Evolutionary conservation across 2,888 invertebrate genomes (phyloP), one percentile per base, ranked within the genome.

Genomic region (Herminia tarsipennalis): DNA sequence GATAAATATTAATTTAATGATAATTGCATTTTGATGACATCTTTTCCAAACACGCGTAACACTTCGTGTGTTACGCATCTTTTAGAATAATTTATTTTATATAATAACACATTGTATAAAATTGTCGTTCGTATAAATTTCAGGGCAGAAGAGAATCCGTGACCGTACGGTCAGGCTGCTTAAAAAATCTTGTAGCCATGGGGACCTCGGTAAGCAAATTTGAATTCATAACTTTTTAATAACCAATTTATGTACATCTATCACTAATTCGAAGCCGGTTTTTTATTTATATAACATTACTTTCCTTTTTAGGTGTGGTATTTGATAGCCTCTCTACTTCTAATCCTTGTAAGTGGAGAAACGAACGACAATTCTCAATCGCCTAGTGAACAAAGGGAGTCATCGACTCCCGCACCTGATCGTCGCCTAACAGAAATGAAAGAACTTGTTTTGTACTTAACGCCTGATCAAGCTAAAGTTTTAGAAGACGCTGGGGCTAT

Each of bases 361-460:
- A 57, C 57, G 1, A 65, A 71, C 12, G 80, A 82, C 9, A 56
- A 67, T 33, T 77, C 77, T 21, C 80, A 82, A 55, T 71, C 61
- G 4, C 79, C 78, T 34, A 64, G 61, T 21, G 66, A 69, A 10
- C 36, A 28, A 12, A 33, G 38, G 3, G 50, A 39, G 27, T 38
- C 14, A 4, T 54, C 65, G 6, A 50, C 66, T 32, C 52, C 68
- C 24, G 24, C 60, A 5, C 64, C 69, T 9, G 49, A 3, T 2
- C 27, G 20, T 10, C 32, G 49, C 13, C 52, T 58, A 27, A 57
- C 66, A 44, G 74, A 73, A 42, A 75, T 70, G 27, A 83, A 78
- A 62, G 87, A 88, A 62, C 70, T 84, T 20, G 72, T 88, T 16
- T 56, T 89, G 13, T 88, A 83, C 43, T 61, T 88, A 18, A 88